phyloP scores from a whole-genome alignment of 53 echinoderm and acorn worm genomes.

The Henricia sp. region DNA sequence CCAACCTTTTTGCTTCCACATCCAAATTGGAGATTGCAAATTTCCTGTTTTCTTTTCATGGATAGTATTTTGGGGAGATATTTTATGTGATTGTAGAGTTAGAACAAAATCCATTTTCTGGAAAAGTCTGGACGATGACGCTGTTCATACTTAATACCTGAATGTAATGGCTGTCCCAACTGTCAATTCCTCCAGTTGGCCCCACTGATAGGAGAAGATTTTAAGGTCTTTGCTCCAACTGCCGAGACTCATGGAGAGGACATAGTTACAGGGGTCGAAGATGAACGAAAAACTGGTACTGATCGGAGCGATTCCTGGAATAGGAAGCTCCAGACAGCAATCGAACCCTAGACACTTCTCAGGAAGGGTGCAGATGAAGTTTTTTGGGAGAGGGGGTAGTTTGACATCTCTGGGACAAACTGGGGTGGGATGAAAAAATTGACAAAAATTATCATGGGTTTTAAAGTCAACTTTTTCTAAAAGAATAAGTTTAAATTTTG shows the following conservation, averaged over 20 bases:
- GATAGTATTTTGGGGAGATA: too few relatives aligned
- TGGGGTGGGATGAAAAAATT: neutral
- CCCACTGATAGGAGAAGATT: slow-evolving; percentile 52
- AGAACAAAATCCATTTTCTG: neutral
- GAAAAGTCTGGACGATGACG: too few relatives aligned
- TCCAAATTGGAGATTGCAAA: too few relatives aligned
- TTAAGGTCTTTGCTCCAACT: slow-evolving; percentile 18
- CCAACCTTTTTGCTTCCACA: too few relatives aligned
- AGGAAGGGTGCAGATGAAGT: slow-evolving; percentile 42
- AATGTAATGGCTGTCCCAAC: slow-evolving; percentile 34
- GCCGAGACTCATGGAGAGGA: slow-evolving; percentile 21
- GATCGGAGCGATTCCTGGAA: slow-evolving; percentile 35
- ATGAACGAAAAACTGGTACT: slow-evolving; percentile 35
- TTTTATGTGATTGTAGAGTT: too few relatives aligned
- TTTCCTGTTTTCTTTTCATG: too few relatives aligned
- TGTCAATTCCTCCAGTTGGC: slow-evolving; percentile 13
- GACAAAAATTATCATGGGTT: too few relatives aligned
- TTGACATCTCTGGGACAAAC: slow-evolving; percentile 46
- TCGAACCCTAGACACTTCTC: slow-evolving; percentile 61
- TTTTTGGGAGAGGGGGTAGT: slow-evolving; percentile 46
- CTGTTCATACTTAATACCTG: slow-evolving; percentile 14
- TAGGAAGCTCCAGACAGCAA: slow-evolving; percentile 44
- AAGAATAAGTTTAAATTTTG: too few relatives aligned
- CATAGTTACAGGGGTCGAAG: slow-evolving; percentile 53
- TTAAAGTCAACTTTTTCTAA: too few relatives aligned